Evolutionary conservation across 2,113 vertebrate species (phyloP).

Genomic region (Guaruba guarouba): DNA sequence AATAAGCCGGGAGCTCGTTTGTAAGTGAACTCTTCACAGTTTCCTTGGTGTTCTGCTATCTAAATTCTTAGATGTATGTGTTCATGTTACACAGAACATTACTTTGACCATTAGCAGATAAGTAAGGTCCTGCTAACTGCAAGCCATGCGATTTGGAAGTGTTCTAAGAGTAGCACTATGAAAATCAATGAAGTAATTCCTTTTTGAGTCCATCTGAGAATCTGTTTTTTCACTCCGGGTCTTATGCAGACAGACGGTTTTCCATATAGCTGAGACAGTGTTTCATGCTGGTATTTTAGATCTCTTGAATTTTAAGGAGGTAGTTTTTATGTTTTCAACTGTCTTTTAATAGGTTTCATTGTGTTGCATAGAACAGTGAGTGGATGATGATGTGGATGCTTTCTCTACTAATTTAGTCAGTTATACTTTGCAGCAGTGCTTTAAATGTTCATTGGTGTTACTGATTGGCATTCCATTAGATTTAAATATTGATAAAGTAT

Average conservation of each 20-base stretch:
- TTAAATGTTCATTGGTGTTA: conserved; percentile 3
- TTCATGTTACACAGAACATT: background rate
- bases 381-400: background rate
- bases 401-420: conserved; percentile 22
- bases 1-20: background rate
- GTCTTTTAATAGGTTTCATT: background rate
- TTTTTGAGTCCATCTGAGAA: background rate
- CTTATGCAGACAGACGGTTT: background rate
- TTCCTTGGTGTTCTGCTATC: background rate
- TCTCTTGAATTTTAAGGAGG: background rate
- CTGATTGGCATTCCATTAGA: background rate
- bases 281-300: background rate
- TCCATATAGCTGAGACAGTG: background rate
- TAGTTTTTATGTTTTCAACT: conserved; percentile 6
- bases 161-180: background rate
- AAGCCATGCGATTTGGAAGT: background rate
- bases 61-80: background rate
- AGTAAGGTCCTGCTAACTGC: background rate
- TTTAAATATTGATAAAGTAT: conserved; percentile 62
- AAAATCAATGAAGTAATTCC: background rate
- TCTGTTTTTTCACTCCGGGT: background rate
- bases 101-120: background rate
- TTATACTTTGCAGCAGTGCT: background rate
- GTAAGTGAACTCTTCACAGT: background rate
- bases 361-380: background rate